These are phyloP conservation scores for Solea senegalensis DNA, from an alignment of 2,113 vertebrate species.

Conservation along the genomic window DNA sequence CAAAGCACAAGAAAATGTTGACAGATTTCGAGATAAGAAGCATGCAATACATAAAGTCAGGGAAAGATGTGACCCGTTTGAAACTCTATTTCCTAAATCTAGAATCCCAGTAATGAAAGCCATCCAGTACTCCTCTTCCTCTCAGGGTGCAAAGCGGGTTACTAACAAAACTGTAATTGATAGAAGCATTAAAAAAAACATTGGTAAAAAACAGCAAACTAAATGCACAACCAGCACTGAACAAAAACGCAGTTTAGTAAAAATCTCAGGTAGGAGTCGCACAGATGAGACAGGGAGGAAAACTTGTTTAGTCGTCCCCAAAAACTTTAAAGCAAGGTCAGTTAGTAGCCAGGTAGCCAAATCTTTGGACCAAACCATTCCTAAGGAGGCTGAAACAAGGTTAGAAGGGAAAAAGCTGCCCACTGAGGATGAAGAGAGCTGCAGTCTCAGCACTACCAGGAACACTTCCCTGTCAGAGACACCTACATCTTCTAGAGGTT, in stretches of 20 bases:
- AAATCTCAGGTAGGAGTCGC: constrained; percentile 38
- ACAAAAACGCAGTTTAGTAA: constrained; percentile 38
- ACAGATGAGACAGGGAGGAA: constrained; percentile 82
- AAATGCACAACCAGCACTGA: constrained; percentile 84
- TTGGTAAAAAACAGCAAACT: constrained; percentile 80
- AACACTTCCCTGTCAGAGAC: constrained; percentile 92
- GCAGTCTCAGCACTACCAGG: constrained; percentile 87
- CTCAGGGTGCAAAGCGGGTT: constrained; percentile 72
- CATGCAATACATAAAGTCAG: constrained; percentile 59
- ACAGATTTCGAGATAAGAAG: constrained; percentile 45
- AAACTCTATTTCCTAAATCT: constrained; percentile 84
- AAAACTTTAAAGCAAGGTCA: constrained; percentile 86
- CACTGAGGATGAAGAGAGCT: constrained; percentile 85
- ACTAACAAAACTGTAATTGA: constrained; percentile 78
- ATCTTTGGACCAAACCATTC: constrained; percentile 82
- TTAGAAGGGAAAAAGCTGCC: constrained; percentile 89
- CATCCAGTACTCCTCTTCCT: constrained; percentile 75
- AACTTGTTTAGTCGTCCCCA: constrained; percentile 84
- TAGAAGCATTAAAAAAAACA: constrained; percentile 78
- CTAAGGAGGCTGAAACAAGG: constrained; percentile 89
- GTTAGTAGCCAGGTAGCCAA: constrained; percentile 87
- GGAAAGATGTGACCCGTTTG: constrained; percentile 79
- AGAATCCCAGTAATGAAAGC: constrained; percentile 90
- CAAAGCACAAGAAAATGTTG: constrained; percentile 77
- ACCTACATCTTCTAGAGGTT: constrained; percentile 82